Conservation (phyloP, 1,140 invertebrate genomes). For the Harlomillsia oculata region DNA sequence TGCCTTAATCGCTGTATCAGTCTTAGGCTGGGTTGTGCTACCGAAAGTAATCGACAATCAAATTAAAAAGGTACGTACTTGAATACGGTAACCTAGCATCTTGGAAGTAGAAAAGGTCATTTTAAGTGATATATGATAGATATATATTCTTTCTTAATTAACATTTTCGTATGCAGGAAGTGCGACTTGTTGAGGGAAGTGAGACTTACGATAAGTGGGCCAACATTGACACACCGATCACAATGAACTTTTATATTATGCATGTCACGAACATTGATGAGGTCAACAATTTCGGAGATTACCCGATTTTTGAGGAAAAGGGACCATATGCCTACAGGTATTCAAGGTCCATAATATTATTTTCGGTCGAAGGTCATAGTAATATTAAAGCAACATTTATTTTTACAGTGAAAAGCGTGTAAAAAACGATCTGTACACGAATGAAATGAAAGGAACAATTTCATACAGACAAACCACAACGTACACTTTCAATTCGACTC, state of each 20-base stretch:
- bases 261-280: not conserved
- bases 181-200: constrained; percentile 8
- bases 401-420: not conserved
- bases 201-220: constrained; percentile 12
- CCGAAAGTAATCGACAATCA: no score
- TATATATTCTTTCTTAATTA: no score
- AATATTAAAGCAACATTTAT: not conserved
- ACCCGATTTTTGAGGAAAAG: not conserved
- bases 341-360: no score
- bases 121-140: no score
- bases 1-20: no score
- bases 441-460: not conserved
- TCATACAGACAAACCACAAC: not conserved
- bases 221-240: constrained; percentile 1
- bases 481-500: not conserved
- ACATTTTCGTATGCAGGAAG: no score
- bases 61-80: no score
- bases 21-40: no score
- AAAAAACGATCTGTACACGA: not conserved
- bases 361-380: not conserved
- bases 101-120: no score
- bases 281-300: not conserved
- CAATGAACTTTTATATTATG: not conserved
- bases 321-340: not conserved
- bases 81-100: no score